Conservation (phyloP, 2,888 invertebrate species). For the Parelbella ahira region DNA sequence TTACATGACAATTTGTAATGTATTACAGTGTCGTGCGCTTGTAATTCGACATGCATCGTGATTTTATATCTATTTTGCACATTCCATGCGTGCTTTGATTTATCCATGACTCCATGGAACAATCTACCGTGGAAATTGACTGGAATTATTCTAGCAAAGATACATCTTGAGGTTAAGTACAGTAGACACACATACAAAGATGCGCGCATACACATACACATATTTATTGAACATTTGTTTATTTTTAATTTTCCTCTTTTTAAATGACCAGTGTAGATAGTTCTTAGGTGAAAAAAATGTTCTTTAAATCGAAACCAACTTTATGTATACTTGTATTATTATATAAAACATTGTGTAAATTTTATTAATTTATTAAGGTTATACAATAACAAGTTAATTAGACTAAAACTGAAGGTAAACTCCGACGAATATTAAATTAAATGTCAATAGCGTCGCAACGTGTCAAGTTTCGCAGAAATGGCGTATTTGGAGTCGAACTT, state of each 20-base stretch:
- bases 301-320: no score
- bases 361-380: no score
- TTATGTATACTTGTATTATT: no score
- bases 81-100: conserved; percentile 16
- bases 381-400: conserved; percentile 2
- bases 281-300: no score
- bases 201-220: no score
- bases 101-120: conserved; percentile 17
- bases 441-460: conserved; percentile 12
- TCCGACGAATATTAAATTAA: conserved; percentile 10
- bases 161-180: neutral
- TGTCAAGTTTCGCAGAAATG: conserved; percentile 12
- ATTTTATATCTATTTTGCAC: conserved; percentile 19
- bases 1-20: conserved; percentile 9
- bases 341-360: no score
- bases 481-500: conserved; percentile 8
- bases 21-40: conserved; percentile 11
- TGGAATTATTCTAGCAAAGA: conserved; percentile 1
- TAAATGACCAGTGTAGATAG: no score
- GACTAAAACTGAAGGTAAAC: conserved; percentile 5
- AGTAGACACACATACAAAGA: no score
- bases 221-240: no score
- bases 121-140: conserved; percentile 22
- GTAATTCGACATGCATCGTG: conserved; percentile 13
- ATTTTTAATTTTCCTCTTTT: no score